phyloP scores from a whole-genome alignment of 2,113 vertebrate genomes.

The Acanthochromis polyacanthus region DNA sequence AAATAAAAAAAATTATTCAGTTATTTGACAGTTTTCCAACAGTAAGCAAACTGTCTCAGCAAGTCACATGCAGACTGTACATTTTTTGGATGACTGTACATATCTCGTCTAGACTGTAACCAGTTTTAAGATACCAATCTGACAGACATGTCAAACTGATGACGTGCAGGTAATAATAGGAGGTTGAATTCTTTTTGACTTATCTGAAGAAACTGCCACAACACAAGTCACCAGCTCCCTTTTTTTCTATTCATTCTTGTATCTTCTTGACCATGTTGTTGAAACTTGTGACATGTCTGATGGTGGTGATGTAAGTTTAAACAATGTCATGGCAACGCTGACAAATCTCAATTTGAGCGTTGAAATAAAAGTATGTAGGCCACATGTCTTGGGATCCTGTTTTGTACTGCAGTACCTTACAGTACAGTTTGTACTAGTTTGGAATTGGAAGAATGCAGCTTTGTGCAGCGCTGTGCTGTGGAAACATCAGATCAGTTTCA shows the following conservation, averaged over 20 bases:
- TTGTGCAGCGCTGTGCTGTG: neutral
- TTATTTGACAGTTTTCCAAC: neutral
- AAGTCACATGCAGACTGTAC: neutral
- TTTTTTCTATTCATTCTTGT: neutral
- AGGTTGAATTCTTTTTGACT: conserved; percentile 4
- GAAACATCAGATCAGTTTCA: conserved; percentile 6
- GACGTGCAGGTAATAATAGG: neutral
- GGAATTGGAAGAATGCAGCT: conserved; percentile 19
- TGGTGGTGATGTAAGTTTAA: neutral
- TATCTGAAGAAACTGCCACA: neutral
- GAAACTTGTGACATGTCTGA: neutral
- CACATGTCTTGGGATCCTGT: conserved; percentile 27
- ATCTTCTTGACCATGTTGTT: neutral
- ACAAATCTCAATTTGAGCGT: conserved; percentile 3
- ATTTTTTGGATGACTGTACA: conserved; percentile 18
- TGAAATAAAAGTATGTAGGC: conserved; percentile 40
- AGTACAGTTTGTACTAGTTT: conserved; percentile 4
- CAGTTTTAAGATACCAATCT: conserved; percentile 12
- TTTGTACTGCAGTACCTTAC: neutral
- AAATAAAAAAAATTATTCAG: neutral
- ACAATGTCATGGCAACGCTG: neutral
- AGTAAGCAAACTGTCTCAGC: neutral
- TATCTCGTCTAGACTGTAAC: neutral
- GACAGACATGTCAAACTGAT: conserved; percentile 2
- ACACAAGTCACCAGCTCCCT: neutral